phyloP scores from a whole-genome alignment of 2,888 invertebrate species.

The Eilema caniola region DNA sequence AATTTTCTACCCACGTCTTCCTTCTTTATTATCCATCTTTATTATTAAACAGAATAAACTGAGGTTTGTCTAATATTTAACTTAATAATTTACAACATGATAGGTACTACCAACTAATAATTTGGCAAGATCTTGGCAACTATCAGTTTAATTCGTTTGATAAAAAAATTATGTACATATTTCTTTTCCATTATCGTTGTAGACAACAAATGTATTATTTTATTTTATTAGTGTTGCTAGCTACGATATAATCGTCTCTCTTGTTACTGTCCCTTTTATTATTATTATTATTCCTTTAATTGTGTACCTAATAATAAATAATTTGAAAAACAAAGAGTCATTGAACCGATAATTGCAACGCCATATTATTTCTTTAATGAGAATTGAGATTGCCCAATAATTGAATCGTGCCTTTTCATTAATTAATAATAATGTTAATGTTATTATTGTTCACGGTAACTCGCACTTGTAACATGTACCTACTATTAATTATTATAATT shows the following conservation, averaged over 20 bases:
- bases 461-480: constrained; percentile 52
- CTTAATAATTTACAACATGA: neutral
- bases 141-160: neutral
- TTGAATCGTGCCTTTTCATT: constrained; percentile 68
- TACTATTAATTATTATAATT: constrained; percentile 41
- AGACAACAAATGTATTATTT: constrained; percentile 32
- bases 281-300: constrained; percentile 21
- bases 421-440: constrained; percentile 58
- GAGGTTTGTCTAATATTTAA: neutral
- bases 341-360: constrained; percentile 27
- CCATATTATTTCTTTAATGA: constrained; percentile 36
- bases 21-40: neutral
- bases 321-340: constrained; percentile 29
- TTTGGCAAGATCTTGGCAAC: neutral
- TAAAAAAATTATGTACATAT: neutral
- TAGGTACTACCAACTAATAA: neutral
- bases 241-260: constrained; percentile 23
- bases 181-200: constrained; percentile 19
- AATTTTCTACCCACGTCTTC: constrained; percentile 21
- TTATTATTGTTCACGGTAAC: constrained; percentile 48
- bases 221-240: constrained; percentile 42
- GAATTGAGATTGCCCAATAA: constrained; percentile 38
- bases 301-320: constrained; percentile 23
- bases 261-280: constrained; percentile 30
- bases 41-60: neutral